Evolutionary conservation across 2,797 vertebrate genomes (phyloP).

Genomic region (Pseudopleuronectes americanus): DNA sequence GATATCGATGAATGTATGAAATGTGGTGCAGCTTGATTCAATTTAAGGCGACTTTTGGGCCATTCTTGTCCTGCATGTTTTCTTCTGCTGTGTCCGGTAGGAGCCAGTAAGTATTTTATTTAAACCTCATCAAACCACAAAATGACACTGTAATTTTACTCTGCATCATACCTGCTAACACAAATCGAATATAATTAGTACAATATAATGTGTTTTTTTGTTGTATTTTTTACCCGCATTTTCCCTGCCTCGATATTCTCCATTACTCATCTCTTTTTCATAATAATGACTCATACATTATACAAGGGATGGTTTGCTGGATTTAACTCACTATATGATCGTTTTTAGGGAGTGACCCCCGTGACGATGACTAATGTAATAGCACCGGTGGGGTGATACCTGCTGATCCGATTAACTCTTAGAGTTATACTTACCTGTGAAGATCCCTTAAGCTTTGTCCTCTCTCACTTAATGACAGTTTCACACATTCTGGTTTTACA

Average conservation of each 20-base stretch:
- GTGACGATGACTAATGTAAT: slow-evolving; percentile 41
- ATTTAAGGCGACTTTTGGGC: too few relatives aligned
- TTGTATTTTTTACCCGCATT: background rate
- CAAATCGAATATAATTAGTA: too few relatives aligned
- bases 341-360: slow-evolving; percentile 42
- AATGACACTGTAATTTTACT: too few relatives aligned
- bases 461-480: slow-evolving; percentile 19
- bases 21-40: too few relatives aligned
- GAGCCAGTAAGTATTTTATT: too few relatives aligned
- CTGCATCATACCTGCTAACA: too few relatives aligned
- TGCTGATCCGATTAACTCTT: slow-evolving; percentile 21
- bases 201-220: too few relatives aligned
- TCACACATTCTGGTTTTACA: slow-evolving; percentile 48
- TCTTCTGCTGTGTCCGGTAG: too few relatives aligned
- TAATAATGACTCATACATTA: slow-evolving; percentile 41
- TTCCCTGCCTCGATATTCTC: slow-evolving; percentile 1
- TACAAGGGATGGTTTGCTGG: background rate
- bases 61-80: too few relatives aligned
- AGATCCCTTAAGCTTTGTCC: background rate
- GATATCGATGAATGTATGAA: too few relatives aligned
- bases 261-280: background rate
- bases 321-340: slow-evolving; percentile 4
- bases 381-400: slow-evolving; percentile 24
- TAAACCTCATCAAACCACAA: too few relatives aligned
- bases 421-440: slow-evolving; percentile 10